phyloP scores from a whole-genome alignment of 2,113 vertebrate species.

The Mustelus asterias region DNA sequence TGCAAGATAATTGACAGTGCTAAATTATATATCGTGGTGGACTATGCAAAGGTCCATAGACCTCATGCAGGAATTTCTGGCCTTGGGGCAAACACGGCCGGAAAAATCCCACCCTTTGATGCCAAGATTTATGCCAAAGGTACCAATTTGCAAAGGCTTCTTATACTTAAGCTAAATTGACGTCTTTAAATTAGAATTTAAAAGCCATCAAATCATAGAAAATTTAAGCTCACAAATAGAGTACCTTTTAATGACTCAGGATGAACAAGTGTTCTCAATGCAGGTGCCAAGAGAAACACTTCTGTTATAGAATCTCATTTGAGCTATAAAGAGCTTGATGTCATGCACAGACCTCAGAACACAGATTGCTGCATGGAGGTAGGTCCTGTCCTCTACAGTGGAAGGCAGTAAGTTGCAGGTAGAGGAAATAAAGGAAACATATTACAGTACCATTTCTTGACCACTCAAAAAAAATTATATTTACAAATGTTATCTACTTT shows the following conservation, averaged over 20 bases:
- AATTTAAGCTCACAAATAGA: neutral
- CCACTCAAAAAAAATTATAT: neutral
- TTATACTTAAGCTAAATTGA: neutral
- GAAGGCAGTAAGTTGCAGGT: neutral
- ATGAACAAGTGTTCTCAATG: neutral
- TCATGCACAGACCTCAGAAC: neutral
- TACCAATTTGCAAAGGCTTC: neutral
- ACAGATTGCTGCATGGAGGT: neutral
- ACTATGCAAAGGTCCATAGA: too few species aligned
- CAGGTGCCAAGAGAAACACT: neutral
- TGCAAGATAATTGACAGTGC: neutral
- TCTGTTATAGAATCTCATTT: neutral
- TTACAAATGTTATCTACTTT: neutral
- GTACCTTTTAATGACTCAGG: neutral
- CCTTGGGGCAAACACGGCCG: too few species aligned
- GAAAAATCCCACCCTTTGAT: too few species aligned
- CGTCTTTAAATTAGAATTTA: neutral
- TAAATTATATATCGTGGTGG: neutral
- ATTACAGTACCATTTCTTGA: neutral
- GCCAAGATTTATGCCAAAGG: neutral
- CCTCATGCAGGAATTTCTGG: too few species aligned
- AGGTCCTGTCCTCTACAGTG: neutral
- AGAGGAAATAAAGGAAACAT: neutral
- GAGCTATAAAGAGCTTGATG: neutral
- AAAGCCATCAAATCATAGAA: neutral